phyloP scores from a whole-genome alignment of 2,888 invertebrate species.

The Acanthoscelides obtectus region DNA sequence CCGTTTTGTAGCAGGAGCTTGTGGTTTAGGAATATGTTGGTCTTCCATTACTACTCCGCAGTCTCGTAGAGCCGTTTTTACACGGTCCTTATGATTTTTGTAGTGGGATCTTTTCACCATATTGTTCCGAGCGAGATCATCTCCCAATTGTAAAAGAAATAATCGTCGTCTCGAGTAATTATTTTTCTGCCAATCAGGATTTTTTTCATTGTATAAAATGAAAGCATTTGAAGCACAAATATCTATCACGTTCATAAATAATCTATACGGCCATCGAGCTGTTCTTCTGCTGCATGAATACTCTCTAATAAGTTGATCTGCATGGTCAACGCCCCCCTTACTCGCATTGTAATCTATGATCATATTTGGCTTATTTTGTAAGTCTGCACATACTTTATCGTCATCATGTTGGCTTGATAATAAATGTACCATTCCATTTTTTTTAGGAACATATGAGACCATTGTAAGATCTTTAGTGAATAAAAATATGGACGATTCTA shows the following conservation, averaged over 20 bases:
- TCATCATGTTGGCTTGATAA: constrained; percentile 15
- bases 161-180: background rate
- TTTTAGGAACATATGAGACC: constrained; percentile 15
- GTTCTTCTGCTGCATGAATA: constrained; percentile 13
- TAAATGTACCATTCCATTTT: constrained; percentile 15
- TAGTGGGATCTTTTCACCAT: constrained; percentile 8
- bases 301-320: constrained; percentile 13
- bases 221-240: constrained; percentile 9
- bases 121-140: constrained; percentile 4
- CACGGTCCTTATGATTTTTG: constrained; percentile 5
- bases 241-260: constrained; percentile 10
- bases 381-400: constrained; percentile 5
- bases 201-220: constrained; percentile 6
- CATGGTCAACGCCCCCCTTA: constrained; percentile 13
- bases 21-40: constrained; percentile 1
- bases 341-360: constrained; percentile 16
- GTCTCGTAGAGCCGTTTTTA: constrained; percentile 10
- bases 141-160: constrained; percentile 9
- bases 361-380: constrained; percentile 10
- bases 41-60: constrained; percentile 9
- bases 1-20: constrained; percentile 8
- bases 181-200: constrained; percentile 8
- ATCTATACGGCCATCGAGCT: constrained; percentile 11
- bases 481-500: constrained; percentile 6
- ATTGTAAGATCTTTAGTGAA: constrained; percentile 11